These are phyloP conservation scores for Rostratula benghalensis DNA, from an alignment of 2,113 vertebrate genomes.

Conservation along the genomic window DNA sequence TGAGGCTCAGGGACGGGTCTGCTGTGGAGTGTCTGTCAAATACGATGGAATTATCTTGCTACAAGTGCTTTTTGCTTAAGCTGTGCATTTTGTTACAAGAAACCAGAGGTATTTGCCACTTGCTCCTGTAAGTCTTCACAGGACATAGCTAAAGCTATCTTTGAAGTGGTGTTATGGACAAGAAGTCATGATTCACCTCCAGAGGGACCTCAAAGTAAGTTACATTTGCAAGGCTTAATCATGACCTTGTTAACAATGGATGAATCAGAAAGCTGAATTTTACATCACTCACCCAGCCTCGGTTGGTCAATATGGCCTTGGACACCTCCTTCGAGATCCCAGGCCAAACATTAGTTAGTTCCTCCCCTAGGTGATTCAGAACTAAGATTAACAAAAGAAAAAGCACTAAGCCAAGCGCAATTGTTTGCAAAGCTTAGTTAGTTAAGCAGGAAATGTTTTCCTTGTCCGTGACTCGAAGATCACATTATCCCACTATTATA, in stretches of 20 bases:
- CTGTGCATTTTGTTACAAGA: background rate
- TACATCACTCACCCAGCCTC: background rate
- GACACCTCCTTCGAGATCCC: background rate
- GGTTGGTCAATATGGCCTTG: background rate
- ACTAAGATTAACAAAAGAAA: slow-evolving; percentile 13
- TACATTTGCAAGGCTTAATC: slow-evolving; percentile 14
- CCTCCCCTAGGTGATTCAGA: slow-evolving; percentile 49
- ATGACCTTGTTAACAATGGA: slow-evolving; percentile 22
- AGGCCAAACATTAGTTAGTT: slow-evolving; percentile 42
- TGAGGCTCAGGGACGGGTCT: background rate
- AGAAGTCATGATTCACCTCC: slow-evolving; percentile 17
- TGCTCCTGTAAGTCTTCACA: background rate
- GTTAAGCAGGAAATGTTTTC: slow-evolving; percentile 30
- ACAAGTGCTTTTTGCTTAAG: background rate
- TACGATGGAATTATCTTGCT: background rate
- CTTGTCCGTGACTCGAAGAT: background rate
- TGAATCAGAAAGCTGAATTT: slow-evolving; percentile 49
- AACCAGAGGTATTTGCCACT: background rate
- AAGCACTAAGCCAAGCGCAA: slow-evolving; percentile 39
- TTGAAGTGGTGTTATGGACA: background rate
- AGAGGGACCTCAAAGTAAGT: background rate
- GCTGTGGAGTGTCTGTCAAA: background rate
- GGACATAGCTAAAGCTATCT: background rate
- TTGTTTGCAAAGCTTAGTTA: slow-evolving; percentile 9
- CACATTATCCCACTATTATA: slow-evolving; percentile 6